Base-by-base conservation (phyloP, 1,140 invertebrate species). In the Temnothorax curvispinosus region DNA sequence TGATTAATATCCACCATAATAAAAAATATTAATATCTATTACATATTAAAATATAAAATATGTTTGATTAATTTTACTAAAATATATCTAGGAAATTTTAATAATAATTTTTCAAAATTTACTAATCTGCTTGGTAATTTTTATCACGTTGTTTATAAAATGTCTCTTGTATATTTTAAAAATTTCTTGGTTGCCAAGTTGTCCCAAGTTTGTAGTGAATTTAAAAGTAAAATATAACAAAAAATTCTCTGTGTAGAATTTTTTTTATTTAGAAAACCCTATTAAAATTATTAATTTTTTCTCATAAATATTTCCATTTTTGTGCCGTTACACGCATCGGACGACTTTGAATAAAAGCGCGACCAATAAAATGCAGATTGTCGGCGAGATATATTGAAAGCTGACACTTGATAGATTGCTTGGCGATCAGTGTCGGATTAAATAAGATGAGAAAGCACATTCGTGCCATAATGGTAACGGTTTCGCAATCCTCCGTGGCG, bases 391-490 rank as follows among this genome's bases (percentile, higher is more conserved):
- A 84, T 50, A 84, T 60, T 47, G 80, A 84, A 69, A 84, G 80
- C 69, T 64, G 80, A 84, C 80, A 75, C 69, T 84, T 84, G 80
- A 84, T 84, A 84, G 80, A 84, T 74, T 72, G 80, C 80, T 84
- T n/a, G 64, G 80, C 80, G 80, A 84, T 84, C 80, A 75, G 69
- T 75, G 80, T 84, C 80, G 54, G 69, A 84, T 84, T 84, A 84
- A 84, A 84, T 84, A 60, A 84, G 80, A 84, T 84, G 80, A 84
- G 80, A 84, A 75, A 74, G 80, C 80, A 84, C 32, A 47, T 84
- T 84, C 41, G 54, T 41, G 80, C 13, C 18, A 35, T 84, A 84
- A 84, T 75, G 54, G 80, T 84, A 84, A 84, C 80, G 80, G 69
- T 84, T 75, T 84, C 80, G 67, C 67, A 74, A 82, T 58, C 65